Base-by-base conservation (phyloP, 2,113 vertebrate genomes). In the Eulemur rufifrons region DNA sequence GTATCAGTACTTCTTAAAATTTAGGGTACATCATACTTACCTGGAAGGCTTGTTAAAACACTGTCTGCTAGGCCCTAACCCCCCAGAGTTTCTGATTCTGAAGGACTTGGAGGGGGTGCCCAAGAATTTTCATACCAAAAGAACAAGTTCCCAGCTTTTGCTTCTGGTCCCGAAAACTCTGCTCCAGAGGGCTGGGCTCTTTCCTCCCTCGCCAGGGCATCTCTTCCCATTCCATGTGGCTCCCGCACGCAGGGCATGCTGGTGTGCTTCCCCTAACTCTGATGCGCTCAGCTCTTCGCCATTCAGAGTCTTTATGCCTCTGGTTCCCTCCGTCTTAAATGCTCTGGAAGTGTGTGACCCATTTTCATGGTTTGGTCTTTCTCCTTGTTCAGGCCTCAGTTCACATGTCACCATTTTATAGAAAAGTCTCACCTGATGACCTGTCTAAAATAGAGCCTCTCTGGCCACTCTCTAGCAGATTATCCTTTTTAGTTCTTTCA, bases 221-320 rank as follows among this genome's bases (percentile, higher is more conserved):
- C 34, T 12, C 0, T 29, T 18, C 0, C 47, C 3, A 0, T 13
- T 3, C 17, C 42, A 8, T 3, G 1, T 4, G 77, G 13, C 59
- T 5, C 21, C 69, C 64, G 29, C 42, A 18, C 2, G 11, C 21
- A 1, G 6, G 6, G 27, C 81, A 0, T 12, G 18, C 69, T 9
- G 45, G 5, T 8, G 8, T 52, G 29, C 39, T 14, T 42, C 6
- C 6, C 10, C 0, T 42, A 14, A 8, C 42, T 61, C 52, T 37
- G 6, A 4, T 6, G 32, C 0, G 34, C 50, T 42, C 34, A 4
- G 0, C 2, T 21, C 81, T 66, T 42, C 17, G 6, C 47, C 23
- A 29, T 25, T 0, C 14, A 6, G 59, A 17, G 29, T 54, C 54
- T 68, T 27, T 12, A 47, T 12, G 3, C 66, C 77, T 34, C 85